Evolutionary conservation across 2,888 invertebrate species (phyloP).

Genomic region (Sminthurides aquaticus): DNA sequence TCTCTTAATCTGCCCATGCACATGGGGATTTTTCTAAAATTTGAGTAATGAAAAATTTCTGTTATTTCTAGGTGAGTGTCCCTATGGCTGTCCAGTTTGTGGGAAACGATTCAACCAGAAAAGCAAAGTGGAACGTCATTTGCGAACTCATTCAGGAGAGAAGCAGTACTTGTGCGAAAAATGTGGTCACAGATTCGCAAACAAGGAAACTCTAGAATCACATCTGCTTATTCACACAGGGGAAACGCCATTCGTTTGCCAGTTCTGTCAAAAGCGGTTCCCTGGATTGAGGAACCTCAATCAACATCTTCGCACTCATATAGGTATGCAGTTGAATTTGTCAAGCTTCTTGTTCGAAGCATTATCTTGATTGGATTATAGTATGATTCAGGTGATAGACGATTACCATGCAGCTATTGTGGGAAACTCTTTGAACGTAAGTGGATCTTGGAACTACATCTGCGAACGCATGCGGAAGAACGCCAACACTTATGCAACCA

Average conservation of each 20-base stretch:
- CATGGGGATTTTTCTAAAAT: too few species aligned
- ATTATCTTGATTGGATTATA: not conserved
- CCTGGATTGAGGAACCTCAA: conserved; percentile 60
- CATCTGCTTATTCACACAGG: conserved; percentile 39
- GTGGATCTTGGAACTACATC: conserved; percentile 55
- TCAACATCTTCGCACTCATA: conserved; percentile 59
- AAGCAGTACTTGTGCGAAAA: conserved; percentile 54
- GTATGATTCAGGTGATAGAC: conserved; percentile 49
- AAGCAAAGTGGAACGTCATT: conserved; percentile 64
- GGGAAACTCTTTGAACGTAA: conserved; percentile 56
- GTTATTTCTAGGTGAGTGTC: conserved; percentile 47
- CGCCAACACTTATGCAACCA: conserved; percentile 57
- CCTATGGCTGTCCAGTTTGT: conserved; percentile 58
- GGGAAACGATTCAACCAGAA: conserved; percentile 61
- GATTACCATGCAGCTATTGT: conserved; percentile 56
- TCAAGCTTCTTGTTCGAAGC: not conserved
- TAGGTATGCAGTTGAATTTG: conserved; percentile 46
- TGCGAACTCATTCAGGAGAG: conserved; percentile 56
- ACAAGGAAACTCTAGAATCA: conserved; percentile 44
- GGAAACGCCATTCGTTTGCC: conserved; percentile 45
- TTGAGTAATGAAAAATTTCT: too few species aligned
- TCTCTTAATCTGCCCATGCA: too few species aligned
- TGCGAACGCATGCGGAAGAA: conserved; percentile 52
- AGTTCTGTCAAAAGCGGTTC: conserved; percentile 58
- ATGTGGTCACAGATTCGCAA: conserved; percentile 59